A percentile compares a stretch with the other conserved stretches of the same genome.
Conservation (phyloP, 2,113 vertebrate species). For the Zeus faber region DNA sequence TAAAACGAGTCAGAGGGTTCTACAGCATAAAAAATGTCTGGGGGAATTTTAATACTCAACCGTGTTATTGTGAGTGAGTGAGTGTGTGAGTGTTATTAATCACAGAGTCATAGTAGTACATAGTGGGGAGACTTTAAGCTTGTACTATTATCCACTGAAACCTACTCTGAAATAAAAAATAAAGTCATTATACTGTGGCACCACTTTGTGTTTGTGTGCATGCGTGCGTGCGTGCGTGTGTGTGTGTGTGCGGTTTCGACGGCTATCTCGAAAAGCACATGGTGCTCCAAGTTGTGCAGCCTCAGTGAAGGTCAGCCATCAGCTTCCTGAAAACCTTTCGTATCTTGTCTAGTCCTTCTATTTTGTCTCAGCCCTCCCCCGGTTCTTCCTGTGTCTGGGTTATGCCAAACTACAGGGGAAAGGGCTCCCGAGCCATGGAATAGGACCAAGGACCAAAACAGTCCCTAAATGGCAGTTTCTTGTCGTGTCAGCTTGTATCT, state of each 20-base stretch:
- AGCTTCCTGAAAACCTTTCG: not conserved
- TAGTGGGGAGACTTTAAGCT: too few relatives aligned
- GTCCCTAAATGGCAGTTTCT: conserved; percentile 36
- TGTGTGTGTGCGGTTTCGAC: conserved; percentile 8
- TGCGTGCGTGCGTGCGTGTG: conserved; percentile 1
- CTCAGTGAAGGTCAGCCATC: conserved; percentile 44
- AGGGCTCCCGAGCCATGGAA: conserved; percentile 16
- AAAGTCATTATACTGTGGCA: too few relatives aligned
- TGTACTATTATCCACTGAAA: too few relatives aligned
- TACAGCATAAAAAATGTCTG: too few relatives aligned
- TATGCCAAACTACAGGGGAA: conserved; percentile 22
- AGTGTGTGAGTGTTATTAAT: too few relatives aligned
- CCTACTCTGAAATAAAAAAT: too few relatives aligned
- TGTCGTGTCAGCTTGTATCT: too few relatives aligned
- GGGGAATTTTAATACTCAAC: too few relatives aligned
- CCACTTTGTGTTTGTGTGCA: conserved; percentile 13
- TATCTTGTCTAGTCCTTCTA: conserved; percentile 14
- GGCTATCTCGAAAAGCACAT: not conserved
- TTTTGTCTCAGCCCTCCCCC: conserved; percentile 27
- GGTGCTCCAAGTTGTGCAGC: not conserved
- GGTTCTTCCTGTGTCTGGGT: conserved; percentile 28
- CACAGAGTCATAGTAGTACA: too few relatives aligned
- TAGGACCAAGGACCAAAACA: conserved; percentile 48
- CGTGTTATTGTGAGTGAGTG: too few relatives aligned
- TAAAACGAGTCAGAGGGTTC: too few relatives aligned